Percentiles rank a stretch among this genome's conserved stretches.
These are phyloP conservation scores for Epizoanthus stellaris DNA, from an alignment of 92 coral and sea anemone genomes.

Conservation along the genomic window DNA sequence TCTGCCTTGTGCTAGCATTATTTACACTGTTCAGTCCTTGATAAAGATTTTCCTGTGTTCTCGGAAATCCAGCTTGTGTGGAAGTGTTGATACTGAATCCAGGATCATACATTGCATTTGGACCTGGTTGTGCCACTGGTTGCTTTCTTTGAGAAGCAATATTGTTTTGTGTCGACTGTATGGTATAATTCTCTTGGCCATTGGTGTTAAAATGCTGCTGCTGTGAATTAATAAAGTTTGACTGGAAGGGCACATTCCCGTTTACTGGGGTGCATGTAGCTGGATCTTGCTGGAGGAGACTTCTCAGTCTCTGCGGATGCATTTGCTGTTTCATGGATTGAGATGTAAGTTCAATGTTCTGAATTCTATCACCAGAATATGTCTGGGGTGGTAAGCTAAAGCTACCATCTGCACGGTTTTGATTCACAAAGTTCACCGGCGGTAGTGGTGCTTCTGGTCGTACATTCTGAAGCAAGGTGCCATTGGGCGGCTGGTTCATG, in stretches of 20 bases:
- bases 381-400: background rate
- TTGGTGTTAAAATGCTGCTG: conserved; percentile 14
- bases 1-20: conserved; percentile 1
- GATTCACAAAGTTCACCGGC: background rate
- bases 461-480: background rate
- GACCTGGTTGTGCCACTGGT: background rate
- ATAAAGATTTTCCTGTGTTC: conserved; percentile 1
- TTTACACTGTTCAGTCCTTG: conserved; percentile 10
- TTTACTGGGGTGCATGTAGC: background rate
- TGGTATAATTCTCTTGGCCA: conserved; percentile 23
- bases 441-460: background rate
- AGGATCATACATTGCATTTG: background rate
- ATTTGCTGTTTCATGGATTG: conserved; percentile 18
- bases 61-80: background rate
- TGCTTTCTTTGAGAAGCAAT: conserved; percentile 2
- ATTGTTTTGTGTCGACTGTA: conserved; percentile 33
- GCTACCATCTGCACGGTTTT: conserved; percentile 7
- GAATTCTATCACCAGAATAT: background rate
- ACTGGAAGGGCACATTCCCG: background rate
- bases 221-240: conserved; percentile 5
- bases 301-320: conserved; percentile 10
- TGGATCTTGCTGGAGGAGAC: background rate
- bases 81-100: conserved; percentile 13
- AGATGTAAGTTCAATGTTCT: conserved; percentile 2
- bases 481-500: background rate